phyloP scores from a whole-genome alignment of 2,888 invertebrate genomes.

The Glomeris marginata region DNA sequence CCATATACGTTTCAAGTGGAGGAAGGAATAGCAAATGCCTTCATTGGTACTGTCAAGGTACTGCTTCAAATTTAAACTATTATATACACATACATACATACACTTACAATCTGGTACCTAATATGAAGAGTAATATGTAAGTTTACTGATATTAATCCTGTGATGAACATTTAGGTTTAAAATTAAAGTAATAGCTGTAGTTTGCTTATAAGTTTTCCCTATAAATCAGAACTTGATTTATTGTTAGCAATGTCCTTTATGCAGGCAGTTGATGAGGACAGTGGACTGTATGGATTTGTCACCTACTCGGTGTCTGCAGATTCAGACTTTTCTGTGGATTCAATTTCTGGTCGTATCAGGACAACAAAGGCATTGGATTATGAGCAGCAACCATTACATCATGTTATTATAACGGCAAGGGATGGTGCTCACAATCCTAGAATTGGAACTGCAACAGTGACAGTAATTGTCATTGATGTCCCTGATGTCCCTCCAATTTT shows the following conservation, averaged over 20 bases:
- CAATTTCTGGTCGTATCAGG: constrained; percentile 58
- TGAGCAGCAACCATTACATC: constrained; percentile 62
- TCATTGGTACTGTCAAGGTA: constrained; percentile 53
- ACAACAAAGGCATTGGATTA: constrained; percentile 63
- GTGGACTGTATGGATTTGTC: constrained; percentile 65
- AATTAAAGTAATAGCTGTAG: too few relatives aligned
- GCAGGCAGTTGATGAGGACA: constrained; percentile 66
- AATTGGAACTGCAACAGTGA: constrained; percentile 71
- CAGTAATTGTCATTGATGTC: constrained; percentile 59
- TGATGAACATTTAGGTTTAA: too few relatives aligned
- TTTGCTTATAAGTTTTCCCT: too few relatives aligned
- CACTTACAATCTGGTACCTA: too few relatives aligned
- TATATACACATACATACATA: neutral
- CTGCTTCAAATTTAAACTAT: neutral
- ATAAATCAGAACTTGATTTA: neutral
- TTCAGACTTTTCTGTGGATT: constrained; percentile 63
- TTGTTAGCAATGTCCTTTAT: neutral
- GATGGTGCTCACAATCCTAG: constrained; percentile 75
- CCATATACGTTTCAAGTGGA: constrained; percentile 53
- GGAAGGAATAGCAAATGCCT: constrained; percentile 20
- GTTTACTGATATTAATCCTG: too few relatives aligned
- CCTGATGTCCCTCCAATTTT: constrained; percentile 74
- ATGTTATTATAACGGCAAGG: constrained; percentile 73
- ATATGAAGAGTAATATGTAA: too few relatives aligned
- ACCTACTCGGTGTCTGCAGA: constrained; percentile 54